Base-by-base conservation (phyloP, 2,888 invertebrate genomes). In the Anodontia alba region DNA sequence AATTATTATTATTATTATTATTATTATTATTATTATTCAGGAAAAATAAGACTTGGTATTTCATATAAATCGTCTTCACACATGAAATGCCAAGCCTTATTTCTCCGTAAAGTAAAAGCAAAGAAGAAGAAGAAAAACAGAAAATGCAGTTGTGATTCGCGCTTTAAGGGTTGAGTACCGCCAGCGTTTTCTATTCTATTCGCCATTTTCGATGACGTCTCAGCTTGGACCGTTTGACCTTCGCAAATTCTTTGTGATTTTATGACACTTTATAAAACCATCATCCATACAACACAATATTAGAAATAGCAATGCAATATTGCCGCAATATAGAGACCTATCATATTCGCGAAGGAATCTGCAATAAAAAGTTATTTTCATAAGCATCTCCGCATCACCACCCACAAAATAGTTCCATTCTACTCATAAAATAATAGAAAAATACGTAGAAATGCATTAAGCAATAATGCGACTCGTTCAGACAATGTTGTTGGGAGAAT, bases 341-440 rank as follows among this genome's bases (percentile, higher is more conserved):
- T 62, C 62, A 17, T 17, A 33, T 62, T 62, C 33, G 12, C 62
- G 2, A 1, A 33, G 62, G 31, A 17, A 62, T 62, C 20, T 33
- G 33, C 20, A 31, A 62, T 62, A 62, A 62, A 62, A 62, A 10
- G 1, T 33, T 33, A 62, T 62, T 62, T 29, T 62, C 29, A 17
- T 33, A 33, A 17, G 20, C 62, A 2, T 62, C 31, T 17, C 62
- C 33, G 15, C 33, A 62, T 62, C 62, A 33, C 62, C 62, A 20
- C 62, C 62, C 62, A 62, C 62, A 62, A 62, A 62, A 62, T 8
- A 31, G 62, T 33, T 33, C 10, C 33, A 17, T 62, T 26, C 57
- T 57, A 57, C 57, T 20, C 57, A 57, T 57, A 57, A 62, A 62
- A 62, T 17, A 33, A 62, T 33, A 31, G 15, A 33, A 62, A 33